phyloP scores from a whole-genome alignment of 2,888 invertebrate species.

The Oxyscelio sp. region DNA sequence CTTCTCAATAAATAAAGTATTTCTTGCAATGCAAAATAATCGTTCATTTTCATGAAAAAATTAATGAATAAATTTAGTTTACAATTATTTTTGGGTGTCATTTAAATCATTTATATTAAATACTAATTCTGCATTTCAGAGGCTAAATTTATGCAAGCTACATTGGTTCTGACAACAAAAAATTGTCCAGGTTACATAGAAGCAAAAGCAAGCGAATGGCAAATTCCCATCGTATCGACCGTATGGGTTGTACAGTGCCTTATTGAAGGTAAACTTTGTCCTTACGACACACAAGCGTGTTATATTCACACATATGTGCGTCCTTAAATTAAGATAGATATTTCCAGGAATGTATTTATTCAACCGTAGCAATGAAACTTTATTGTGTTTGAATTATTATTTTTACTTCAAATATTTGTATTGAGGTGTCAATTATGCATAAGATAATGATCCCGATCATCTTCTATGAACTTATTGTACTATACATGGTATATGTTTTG shows the following conservation, averaged over 20 bases:
- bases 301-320: constrained; percentile 89
- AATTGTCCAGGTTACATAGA: constrained; percentile 90
- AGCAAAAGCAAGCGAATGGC: constrained; percentile 89
- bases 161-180: constrained; percentile 91
- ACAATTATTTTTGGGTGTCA: no score
- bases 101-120: no score
- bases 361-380: not conserved
- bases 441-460: no score
- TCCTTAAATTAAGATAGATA: constrained; percentile 31
- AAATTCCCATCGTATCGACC: constrained; percentile 91
- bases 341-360: not conserved
- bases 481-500: no score
- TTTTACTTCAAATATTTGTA: not conserved
- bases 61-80: no score
- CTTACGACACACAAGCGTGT: constrained; percentile 89
- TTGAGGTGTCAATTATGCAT: constrained; percentile 11
- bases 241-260: constrained; percentile 92
- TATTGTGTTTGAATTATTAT: not conserved
- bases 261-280: constrained; percentile 90
- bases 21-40: no score
- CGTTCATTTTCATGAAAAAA: no score
- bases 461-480: no score
- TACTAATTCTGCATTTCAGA: no score
- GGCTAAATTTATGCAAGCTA: no score
- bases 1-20: no score